Conservation (phyloP, 2,113 vertebrate species). For the Bolborhynchus lineola region DNA sequence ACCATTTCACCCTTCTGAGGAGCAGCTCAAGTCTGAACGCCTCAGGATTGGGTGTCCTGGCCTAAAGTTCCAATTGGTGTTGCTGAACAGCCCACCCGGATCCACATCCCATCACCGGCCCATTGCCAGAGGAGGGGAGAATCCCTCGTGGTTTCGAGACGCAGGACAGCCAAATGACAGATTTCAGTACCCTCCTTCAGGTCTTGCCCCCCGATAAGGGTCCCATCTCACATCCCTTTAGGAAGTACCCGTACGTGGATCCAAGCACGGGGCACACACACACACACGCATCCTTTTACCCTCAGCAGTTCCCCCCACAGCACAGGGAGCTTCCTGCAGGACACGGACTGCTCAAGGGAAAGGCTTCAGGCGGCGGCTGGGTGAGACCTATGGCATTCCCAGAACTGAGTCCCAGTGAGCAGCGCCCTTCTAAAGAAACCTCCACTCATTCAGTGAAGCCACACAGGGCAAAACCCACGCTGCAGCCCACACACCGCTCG, state of each 20-base stretch:
- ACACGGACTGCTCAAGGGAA: accelerated
- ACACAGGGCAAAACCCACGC: not conserved
- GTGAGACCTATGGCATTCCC: not conserved
- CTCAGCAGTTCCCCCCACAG: not conserved
- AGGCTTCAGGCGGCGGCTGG: not conserved
- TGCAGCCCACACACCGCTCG: not conserved
- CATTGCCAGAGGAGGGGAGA: not conserved
- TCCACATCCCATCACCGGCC: not conserved
- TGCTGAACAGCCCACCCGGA: accelerated
- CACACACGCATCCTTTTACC: accelerated
- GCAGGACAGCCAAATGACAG: not conserved
- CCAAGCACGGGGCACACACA: too few relatives aligned
- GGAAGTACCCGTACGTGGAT: accelerated
- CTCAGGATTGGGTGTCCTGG: not conserved
- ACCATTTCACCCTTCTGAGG: not conserved
- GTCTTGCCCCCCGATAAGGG: too few relatives aligned
- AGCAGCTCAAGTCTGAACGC: accelerated
- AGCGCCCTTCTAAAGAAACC: not conserved
- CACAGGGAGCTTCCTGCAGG: not conserved
- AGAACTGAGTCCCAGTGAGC: not conserved
- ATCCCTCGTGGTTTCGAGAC: not conserved
- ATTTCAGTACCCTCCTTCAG: not conserved
- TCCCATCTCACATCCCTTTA: not conserved
- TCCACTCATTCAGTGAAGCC: not conserved
- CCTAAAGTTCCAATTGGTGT: accelerated